Evolutionary conservation across 35 echinoderm and acorn worm genomes (phyloP).

Genomic region (Ophioderma brevispina): DNA sequence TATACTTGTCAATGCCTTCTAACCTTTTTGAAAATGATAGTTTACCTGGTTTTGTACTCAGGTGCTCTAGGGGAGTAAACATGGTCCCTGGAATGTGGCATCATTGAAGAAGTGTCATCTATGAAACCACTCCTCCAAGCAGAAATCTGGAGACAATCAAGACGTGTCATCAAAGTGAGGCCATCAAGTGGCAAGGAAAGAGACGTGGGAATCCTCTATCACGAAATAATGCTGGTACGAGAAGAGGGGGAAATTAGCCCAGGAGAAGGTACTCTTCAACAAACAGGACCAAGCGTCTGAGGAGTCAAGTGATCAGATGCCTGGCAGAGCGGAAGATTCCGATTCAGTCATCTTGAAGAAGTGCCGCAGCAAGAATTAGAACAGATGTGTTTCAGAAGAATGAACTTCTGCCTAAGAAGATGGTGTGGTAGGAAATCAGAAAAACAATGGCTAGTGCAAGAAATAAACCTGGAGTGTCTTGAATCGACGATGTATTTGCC

Average conservation of each 20-base stretch:
- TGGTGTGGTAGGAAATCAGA: not conserved
- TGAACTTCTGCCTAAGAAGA: not conserved
- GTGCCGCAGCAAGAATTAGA: constrained; percentile 26
- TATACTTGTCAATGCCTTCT: too few relatives aligned
- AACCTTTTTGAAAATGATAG: too few relatives aligned
- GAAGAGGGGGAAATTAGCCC: constrained; percentile 12
- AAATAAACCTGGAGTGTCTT: constrained; percentile 32
- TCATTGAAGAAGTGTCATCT: constrained; percentile 37
- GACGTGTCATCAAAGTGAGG: constrained; percentile 81
- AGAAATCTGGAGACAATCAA: constrained; percentile 84
- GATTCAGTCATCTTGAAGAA: constrained; percentile 33
- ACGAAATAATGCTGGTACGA: constrained; percentile 20
- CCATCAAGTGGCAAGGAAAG: constrained; percentile 79
- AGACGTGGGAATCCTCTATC: not conserved
- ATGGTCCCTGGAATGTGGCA: constrained; percentile 64
- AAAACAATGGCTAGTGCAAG: not conserved
- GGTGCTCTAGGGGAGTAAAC: too few relatives aligned
- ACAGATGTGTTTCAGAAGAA: not conserved
- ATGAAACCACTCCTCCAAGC: constrained; percentile 78
- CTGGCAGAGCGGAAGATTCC: not conserved
- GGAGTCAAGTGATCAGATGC: constrained; percentile 43
- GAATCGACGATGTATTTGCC: constrained; percentile 57
- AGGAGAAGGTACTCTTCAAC: constrained; percentile 29
- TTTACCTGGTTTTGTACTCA: too few relatives aligned
- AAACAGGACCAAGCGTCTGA: constrained; percentile 27